These are phyloP conservation scores for Pocillopora meandrina DNA, from an alignment of 92 coral and sea anemone species.

Conservation along the genomic window DNA sequence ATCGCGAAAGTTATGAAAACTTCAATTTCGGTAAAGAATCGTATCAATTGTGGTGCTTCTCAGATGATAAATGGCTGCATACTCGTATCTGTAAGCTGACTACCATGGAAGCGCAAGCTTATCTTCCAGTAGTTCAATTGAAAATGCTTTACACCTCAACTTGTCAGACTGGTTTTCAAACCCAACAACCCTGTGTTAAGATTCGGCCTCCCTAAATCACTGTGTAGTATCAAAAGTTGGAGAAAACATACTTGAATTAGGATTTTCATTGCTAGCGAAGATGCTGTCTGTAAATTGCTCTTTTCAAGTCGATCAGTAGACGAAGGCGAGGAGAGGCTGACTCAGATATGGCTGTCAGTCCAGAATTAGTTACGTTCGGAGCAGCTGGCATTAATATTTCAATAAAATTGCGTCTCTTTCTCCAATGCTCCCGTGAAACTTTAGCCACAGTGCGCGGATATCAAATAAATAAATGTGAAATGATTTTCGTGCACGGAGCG, in stretches of 20 bases:
- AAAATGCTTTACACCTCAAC: background rate
- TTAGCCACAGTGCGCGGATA: background rate
- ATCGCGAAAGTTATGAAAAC: background rate
- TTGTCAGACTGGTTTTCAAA: background rate
- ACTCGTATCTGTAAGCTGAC: background rate
- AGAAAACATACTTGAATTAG: background rate
- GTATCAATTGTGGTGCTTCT: constrained; percentile 22
- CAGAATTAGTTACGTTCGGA: background rate
- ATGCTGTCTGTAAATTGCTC: background rate
- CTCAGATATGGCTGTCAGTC: background rate
- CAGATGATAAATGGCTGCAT: constrained; percentile 17
- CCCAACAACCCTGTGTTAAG: background rate
- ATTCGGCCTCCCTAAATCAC: background rate
- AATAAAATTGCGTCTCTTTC: background rate
- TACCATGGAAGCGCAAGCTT: constrained; percentile 3
- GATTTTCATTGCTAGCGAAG: background rate
- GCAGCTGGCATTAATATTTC: constrained; percentile 10
- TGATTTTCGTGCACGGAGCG: too few relatives aligned
- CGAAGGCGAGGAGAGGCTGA: background rate
- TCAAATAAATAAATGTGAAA: too few relatives aligned
- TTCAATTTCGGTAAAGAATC: constrained; percentile 3
- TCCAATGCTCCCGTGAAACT: background rate
- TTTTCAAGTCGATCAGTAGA: background rate
- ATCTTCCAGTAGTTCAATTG: background rate
- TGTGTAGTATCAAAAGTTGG: too few relatives aligned